Evolutionary conservation across 2,113 vertebrate species (phyloP).

Genomic region (Tragelaphus imberbis): DNA sequence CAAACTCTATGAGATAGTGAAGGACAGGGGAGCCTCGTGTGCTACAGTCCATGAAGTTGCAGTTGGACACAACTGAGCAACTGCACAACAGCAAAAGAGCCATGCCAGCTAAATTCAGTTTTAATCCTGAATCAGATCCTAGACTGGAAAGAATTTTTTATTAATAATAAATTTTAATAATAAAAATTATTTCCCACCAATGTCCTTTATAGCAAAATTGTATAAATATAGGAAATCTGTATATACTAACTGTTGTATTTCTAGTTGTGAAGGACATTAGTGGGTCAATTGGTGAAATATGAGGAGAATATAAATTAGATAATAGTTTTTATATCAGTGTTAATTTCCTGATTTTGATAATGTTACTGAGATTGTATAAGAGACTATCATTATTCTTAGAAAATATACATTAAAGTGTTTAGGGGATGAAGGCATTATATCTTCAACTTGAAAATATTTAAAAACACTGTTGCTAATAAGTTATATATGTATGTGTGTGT

Average conservation of each 20-base stretch:
- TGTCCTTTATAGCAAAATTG: neutral
- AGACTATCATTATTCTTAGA: neutral
- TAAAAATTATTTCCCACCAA: neutral
- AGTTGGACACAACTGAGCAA: neutral
- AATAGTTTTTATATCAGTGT: neutral
- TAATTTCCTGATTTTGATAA: neutral
- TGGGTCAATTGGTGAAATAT: neutral
- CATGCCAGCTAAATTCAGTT: neutral
- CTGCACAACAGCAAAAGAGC: neutral
- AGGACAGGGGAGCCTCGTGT: neutral
- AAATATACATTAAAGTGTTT: neutral
- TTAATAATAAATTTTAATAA: conserved; percentile 9
- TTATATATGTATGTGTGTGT: neutral
- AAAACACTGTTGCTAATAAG: neutral
- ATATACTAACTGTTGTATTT: neutral
- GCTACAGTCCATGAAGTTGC: neutral
- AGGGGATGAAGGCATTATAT: neutral
- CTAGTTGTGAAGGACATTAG: neutral
- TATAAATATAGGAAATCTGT: neutral
- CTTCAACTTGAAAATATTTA: neutral
- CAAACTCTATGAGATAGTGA: neutral
- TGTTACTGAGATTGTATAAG: neutral
- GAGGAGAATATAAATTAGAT: neutral
- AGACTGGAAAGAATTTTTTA: neutral
- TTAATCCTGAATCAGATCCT: neutral